Base-by-base conservation (phyloP, 2,797 vertebrate species). In the Onychomys arenicola region DNA sequence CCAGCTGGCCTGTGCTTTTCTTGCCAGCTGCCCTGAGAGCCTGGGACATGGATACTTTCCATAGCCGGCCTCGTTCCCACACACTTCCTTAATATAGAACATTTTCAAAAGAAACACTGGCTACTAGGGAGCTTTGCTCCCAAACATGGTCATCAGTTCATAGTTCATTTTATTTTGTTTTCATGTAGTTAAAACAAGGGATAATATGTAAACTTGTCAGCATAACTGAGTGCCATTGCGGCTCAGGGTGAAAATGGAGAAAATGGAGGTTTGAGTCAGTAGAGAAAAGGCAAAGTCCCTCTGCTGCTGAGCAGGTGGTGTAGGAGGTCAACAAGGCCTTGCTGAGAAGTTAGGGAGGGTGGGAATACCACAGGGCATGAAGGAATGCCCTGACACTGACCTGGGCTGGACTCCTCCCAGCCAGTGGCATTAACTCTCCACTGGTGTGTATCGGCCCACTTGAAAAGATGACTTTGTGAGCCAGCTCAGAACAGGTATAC, bases 101-200 rank as follows among this genome's bases (percentile, higher is more conserved):
- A 5, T 94, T 96, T 96, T 93, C 89, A 78, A 73, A 93, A 95
- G 97, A 95, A 96, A 92, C 90, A 46, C 14, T 73, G 93, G 86
- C 92, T 69, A 46, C 97, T 8, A 85, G 84, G 93, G 86, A 84
- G 57, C 76, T 95, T 55, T 75, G 89, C 89, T 96, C 96, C 97
- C 97, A 96, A 96, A 97, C 89, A 95, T 88, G 96, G 97, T 81
- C 92, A 95, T 86, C 2, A 12, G 96, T 96, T 97, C 85, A 90
- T 88, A 95, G 97, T 97, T 97, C 92, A 94, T 95, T 90, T 92
- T 95, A 65, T 93, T 97, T 97, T 97, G 96, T 96, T 96, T 96
- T 95, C 67, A 34, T 95, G 92, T 93, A 89, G 89, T 96, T 97
- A 95, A 96, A 96, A 96, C 89, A 96, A 97, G 92, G 82, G 96